Evolutionary conservation across 2,797 vertebrate genomes (phyloP), one percentile per base, ranked within the genome.

Genomic region (Sandelia bainsii): DNA sequence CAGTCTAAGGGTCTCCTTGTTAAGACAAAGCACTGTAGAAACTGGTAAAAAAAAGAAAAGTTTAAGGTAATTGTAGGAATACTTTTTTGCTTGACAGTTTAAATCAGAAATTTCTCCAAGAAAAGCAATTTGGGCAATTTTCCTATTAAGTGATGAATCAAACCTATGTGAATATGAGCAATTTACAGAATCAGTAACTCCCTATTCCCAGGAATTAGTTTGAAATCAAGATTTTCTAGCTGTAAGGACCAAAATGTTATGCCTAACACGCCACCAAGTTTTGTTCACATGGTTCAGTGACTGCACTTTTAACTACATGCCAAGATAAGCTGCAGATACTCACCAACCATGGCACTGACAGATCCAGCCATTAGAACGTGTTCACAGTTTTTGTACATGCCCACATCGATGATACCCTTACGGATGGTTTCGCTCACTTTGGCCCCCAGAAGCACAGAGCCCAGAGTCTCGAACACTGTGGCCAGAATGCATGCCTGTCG

Each of bases 371-470:
- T 98, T 74, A 99, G 87, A 58, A 93, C 73, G 1, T 90, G 22
- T 65, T 93, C 92, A 0, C 91, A 85, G 23, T 77, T 20, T 7
- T 93, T 96, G 95, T 99, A 99, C 95, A 96, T 95, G 29, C 53
- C 48, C 23, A 97, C 95, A 0, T 99, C 97, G 0, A 99, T 97
- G 80, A 99, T 93, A n/a, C 97, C 98, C 62, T 95, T 97, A 3
- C 97, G 95, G 88, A 99, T 99, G 63, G 98, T 99, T 82, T 99
- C 97, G 0, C 98, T 99, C 80, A 99, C 98, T 87, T 96, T 97
- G 72, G 96, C 96, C 6, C 98, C 98, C n/a, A 99, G 93, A 0
- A 99, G 94, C 34, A 97, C 96, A 0, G 98, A 99, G 51, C 98
- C 98, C 77, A 98, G 73, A 0, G 98, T 99, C 88, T 99, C 98